Conservation (phyloP, 2,888 invertebrate genomes). For the Noctua pronuba region DNA sequence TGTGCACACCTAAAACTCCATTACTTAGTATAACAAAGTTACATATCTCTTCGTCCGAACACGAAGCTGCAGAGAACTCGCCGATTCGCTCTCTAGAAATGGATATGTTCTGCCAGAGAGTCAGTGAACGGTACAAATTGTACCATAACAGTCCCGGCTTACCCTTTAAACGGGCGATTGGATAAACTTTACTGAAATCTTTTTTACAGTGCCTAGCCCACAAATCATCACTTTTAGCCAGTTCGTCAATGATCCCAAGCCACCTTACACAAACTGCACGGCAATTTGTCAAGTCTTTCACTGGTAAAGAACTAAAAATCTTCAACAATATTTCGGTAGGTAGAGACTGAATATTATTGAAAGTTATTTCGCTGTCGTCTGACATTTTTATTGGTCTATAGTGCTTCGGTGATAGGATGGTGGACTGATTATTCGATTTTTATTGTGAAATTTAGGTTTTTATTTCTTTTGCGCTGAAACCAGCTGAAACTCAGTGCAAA, state of each 20-base stretch:
- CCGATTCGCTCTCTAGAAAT: conserved; percentile 73
- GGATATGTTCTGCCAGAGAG: conserved; percentile 77
- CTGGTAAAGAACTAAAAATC: conserved; percentile 76
- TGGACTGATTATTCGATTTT: not conserved
- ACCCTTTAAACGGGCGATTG: conserved; percentile 71
- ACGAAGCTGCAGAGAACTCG: conserved; percentile 79
- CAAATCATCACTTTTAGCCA: conserved; percentile 69
- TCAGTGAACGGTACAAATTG: conserved; percentile 79
- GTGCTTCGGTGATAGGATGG: conserved; percentile 2
- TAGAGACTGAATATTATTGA: conserved; percentile 43
- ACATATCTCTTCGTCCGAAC: conserved; percentile 73
- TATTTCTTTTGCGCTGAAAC: too few relatives aligned
- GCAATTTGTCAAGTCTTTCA: conserved; percentile 74
- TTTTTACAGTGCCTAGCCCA: conserved; percentile 76
- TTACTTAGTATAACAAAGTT: conserved; percentile 74
- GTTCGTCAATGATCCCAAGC: conserved; percentile 76
- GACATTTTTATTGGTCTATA: not conserved
- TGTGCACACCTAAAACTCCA: conserved; percentile 80
- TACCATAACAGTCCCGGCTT: conserved; percentile 73
- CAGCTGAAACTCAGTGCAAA: too few relatives aligned
- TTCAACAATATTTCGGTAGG: conserved; percentile 79
- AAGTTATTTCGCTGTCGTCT: not conserved
- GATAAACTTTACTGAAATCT: conserved; percentile 73
- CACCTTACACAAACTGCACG: conserved; percentile 80
- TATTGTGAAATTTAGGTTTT: too few relatives aligned